Percentiles rank a stretch among this genome's conserved stretches.
Evolutionary conservation across 1,140 invertebrate genomes (phyloP).

Genomic region (Trachymyrmex septentrionalis): DNA sequence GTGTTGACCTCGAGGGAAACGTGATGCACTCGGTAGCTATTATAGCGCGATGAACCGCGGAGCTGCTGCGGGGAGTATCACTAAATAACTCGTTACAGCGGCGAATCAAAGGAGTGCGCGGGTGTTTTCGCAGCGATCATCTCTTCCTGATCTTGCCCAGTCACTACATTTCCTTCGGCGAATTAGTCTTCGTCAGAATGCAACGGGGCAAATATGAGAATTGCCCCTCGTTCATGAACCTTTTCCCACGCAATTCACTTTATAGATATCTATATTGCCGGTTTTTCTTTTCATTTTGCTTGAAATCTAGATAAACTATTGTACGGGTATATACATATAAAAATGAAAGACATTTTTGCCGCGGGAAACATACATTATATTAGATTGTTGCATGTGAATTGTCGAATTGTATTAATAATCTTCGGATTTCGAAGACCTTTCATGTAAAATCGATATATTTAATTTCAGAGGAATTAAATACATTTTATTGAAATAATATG

Average conservation of each 20-base stretch:
- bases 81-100: conserved; percentile 64
- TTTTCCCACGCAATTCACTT: conserved; percentile 22
- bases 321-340: neutral
- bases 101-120: conserved; percentile 58
- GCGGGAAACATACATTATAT: neutral
- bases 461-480: conserved; percentile 45
- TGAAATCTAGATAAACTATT: neutral
- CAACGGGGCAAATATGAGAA: conserved; percentile 24
- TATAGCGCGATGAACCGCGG: conserved; percentile 62
- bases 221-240: conserved; percentile 11
- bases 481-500: conserved; percentile 43
- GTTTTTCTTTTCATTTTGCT: neutral
- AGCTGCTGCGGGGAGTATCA: conserved; percentile 54
- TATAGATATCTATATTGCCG: neutral
- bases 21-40: conserved; percentile 63
- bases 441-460: conserved; percentile 36
- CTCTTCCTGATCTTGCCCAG: conserved; percentile 43
- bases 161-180: conserved; percentile 54
- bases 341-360: neutral
- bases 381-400: neutral
- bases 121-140: conserved; percentile 59
- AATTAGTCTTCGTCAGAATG: conserved; percentile 49
- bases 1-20: conserved; percentile 60
- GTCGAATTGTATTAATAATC: conserved; percentile 18
- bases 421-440: neutral